Base-by-base conservation (phyloP, 2,888 invertebrate genomes). In the Smittia aterrima region DNA sequence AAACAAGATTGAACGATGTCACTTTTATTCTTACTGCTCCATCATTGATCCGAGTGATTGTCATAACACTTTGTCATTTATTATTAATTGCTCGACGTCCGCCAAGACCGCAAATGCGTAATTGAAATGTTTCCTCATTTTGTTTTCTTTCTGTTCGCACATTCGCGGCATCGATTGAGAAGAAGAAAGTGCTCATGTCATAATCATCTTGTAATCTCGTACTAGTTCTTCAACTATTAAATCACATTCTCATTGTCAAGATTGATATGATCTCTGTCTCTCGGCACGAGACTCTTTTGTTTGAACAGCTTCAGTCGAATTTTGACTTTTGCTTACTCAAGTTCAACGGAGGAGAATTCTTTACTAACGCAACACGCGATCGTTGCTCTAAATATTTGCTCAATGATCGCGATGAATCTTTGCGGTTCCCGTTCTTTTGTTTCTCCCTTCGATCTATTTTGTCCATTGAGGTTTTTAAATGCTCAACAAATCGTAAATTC, bases 141-240 rank as follows among this genome's bases (percentile, higher is more conserved):
- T 18, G 7, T 22, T 58, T 20, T 58, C 4, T 16, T 11, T 58
- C 20, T 58, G 1, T 58, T 20, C 18, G 18, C 20, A 20, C 18
- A 4, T 58, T 58, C 47, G 11, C 47, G 47, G 47, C 47, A n/a
- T n/a, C n/a, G n/a, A n/a, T 11, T n/a, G 11, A 16, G 11, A n/a
- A n/a, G 16, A 47, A n/a, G n/a, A 16, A 47, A 47, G 47, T 3
- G 2, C 3, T 47, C 47, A 47, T 47, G 47, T 47, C 47, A 47
- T 47, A 47, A 47, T 47, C 11, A 47, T n/a, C 47, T 47, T 47
- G 47, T 47, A 47, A 47, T 47, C 47, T 47, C 47, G 47, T 47
- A 47, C 11, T n/a, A n/a, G 47, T 11, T 47, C 47, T 47, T 2
- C 47, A 11, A 47, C 47, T 11, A 11, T 47, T 47, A 16, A n/a